Evolutionary conservation across 2,797 vertebrate species (phyloP).

Genomic region (Notolabrus celidotus): DNA sequence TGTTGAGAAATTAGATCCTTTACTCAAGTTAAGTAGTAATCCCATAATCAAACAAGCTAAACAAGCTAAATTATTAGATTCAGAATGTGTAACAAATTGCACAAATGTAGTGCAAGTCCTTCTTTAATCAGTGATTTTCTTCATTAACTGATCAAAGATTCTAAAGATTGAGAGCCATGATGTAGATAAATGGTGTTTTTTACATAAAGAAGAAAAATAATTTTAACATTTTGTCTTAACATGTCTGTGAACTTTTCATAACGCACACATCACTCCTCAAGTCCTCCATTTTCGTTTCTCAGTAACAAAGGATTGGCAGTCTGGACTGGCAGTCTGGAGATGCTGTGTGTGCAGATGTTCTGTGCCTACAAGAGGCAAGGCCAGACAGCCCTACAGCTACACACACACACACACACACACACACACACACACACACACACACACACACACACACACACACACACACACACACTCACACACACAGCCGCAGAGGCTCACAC

Average conservation of each 20-base stretch:
- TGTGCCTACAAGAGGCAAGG: conserved; percentile 51
- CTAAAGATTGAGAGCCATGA: not conserved
- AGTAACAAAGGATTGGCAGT: conserved; percentile 63
- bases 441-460: conserved; percentile 36
- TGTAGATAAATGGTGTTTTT: conserved; percentile 6
- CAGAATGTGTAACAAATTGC: conserved; percentile 3
- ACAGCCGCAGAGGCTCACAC: conserved; percentile 30
- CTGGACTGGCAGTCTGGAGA: conserved; percentile 40
- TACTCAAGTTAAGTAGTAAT: too few relatives aligned
- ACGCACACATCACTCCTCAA: conserved; percentile 19
- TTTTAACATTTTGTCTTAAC: not conserved
- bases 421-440: conserved; percentile 50
- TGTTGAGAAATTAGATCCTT: too few relatives aligned
- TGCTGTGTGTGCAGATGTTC: conserved; percentile 63
- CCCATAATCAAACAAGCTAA: too few relatives aligned
- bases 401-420: conserved; percentile 45
- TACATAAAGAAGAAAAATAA: not conserved
- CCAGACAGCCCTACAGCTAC: conserved; percentile 60
- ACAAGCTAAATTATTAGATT: too few relatives aligned
- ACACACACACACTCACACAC: too few relatives aligned
- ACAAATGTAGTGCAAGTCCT: not conserved
- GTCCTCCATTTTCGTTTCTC: conserved; percentile 39
- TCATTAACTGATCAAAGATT: not conserved
- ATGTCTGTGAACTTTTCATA: conserved; percentile 16
- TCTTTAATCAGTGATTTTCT: conserved; percentile 5